Percentiles rank a stretch among this genome's conserved stretches.
phyloP scores from a whole-genome alignment of 2,888 invertebrate genomes.

The Xestia rhomboidea region DNA sequence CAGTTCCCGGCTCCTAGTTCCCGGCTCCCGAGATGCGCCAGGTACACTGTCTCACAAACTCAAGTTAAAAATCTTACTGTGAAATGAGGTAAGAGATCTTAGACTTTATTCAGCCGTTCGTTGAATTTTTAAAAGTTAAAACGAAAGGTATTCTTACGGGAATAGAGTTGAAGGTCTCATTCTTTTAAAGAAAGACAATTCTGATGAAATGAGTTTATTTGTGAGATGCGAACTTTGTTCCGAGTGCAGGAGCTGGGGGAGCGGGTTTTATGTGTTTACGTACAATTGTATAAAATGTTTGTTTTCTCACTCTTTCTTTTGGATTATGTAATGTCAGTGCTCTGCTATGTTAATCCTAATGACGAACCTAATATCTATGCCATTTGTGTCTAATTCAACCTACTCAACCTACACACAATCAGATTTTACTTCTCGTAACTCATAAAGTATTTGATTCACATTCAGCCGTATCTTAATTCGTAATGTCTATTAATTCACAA shows the following conservation, averaged over 20 bases:
- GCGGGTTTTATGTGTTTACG: constrained; percentile 30
- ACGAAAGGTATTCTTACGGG: constrained; percentile 58
- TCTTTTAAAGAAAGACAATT: constrained; percentile 63
- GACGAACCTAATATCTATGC: neutral
- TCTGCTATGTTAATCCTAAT: neutral
- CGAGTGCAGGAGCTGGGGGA: constrained; percentile 14
- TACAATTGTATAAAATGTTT: neutral
- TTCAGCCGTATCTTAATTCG: constrained; percentile 7
- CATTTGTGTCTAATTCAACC: neutral
- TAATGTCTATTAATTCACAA: constrained; percentile 35
- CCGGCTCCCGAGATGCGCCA: constrained; percentile 19
- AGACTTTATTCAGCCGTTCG: constrained; percentile 61
- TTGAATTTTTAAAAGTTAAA: constrained; percentile 67
- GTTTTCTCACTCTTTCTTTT: constrained; percentile 9
- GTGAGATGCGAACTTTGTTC: constrained; percentile 49
- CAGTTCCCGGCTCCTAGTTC: constrained; percentile 9
- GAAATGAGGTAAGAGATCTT: constrained; percentile 68
- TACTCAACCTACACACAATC: neutral
- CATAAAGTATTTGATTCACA: neutral
- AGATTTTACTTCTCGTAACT: neutral
- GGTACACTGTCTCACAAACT: constrained; percentile 58
- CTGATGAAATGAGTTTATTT: constrained; percentile 56
- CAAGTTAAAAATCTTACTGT: constrained; percentile 66
- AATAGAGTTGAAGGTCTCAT: constrained; percentile 51
- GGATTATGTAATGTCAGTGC: neutral